phyloP scores from a whole-genome alignment of 2,888 invertebrate genomes.

The Patella pellucida region DNA sequence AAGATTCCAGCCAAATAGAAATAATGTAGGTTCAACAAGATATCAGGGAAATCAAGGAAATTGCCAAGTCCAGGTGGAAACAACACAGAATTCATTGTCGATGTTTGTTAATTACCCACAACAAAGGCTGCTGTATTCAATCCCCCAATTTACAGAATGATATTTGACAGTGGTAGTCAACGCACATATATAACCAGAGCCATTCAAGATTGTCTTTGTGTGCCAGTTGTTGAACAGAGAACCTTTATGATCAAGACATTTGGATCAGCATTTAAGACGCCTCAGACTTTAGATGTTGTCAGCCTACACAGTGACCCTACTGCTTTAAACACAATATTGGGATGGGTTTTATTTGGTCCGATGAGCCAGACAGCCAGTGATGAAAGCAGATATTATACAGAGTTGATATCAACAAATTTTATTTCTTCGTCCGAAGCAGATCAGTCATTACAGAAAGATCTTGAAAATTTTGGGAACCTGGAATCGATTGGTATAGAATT shows the following conservation, averaged over 20 bases:
- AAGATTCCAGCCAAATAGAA: too few relatives aligned
- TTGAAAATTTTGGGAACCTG: background rate
- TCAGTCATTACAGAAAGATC: background rate
- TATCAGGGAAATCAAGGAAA: too few relatives aligned
- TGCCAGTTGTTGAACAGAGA: too few relatives aligned
- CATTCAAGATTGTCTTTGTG: background rate
- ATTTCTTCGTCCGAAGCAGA: background rate
- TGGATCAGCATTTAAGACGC: background rate
- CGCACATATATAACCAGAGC: background rate
- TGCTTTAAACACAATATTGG: background rate
- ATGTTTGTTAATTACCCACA: background rate
- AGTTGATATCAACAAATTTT: background rate
- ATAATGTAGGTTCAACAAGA: too few relatives aligned
- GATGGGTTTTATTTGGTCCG: background rate
- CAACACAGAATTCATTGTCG: background rate
- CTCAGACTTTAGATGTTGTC: background rate
- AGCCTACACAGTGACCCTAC: background rate
- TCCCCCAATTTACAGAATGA: background rate
- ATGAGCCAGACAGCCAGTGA: background rate
- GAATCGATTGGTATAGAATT: background rate
- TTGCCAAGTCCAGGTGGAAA: too few relatives aligned
- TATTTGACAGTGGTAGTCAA: constrained; percentile 1
- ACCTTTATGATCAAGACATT: background rate
- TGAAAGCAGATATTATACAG: background rate
- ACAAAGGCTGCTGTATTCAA: background rate